Percentiles rank a stretch among this genome's conserved stretches.
These are phyloP conservation scores for Thymelicus acteon DNA, from an alignment of 2,888 invertebrate genomes.

Conservation along the genomic window DNA sequence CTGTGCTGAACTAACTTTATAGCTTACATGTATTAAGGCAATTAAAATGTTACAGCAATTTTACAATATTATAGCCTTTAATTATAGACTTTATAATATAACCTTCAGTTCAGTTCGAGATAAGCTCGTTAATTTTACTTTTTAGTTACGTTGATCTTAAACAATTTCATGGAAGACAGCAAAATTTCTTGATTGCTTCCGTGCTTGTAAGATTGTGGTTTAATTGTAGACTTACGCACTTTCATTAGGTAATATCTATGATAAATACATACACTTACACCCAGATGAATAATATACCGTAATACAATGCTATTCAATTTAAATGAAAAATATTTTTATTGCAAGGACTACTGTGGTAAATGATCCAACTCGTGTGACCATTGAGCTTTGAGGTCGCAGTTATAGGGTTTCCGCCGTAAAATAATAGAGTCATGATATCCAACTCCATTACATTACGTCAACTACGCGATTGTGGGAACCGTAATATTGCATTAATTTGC, in stretches of 20 bases:
- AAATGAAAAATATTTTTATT: not conserved
- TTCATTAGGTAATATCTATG: too few relatives aligned
- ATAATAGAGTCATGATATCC: conserved; percentile 57
- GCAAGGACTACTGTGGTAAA: not conserved
- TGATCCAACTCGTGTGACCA: conserved; percentile 18
- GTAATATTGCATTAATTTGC: conserved; percentile 38
- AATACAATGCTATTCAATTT: not conserved
- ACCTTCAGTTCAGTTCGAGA: not conserved
- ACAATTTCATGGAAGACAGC: too few relatives aligned
- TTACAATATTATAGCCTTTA: not conserved
- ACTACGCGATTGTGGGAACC: conserved; percentile 64
- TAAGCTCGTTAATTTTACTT: too few relatives aligned
- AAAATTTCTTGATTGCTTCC: too few relatives aligned
- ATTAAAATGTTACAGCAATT: not conserved
- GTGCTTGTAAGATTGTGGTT: too few relatives aligned
- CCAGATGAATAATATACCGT: not conserved
- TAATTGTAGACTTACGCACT: too few relatives aligned
- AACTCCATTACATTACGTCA: conserved; percentile 63
- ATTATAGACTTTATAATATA: not conserved
- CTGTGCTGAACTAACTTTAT: not conserved
- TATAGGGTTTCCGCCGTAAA: conserved; percentile 55
- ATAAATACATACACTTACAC: too few relatives aligned
- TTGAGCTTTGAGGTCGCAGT: conserved; percentile 53
- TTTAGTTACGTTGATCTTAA: too few relatives aligned
- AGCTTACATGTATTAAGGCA: not conserved